phyloP scores from a whole-genome alignment of 92 coral and sea anemone genomes.

The Zoanthus gigantus region DNA sequence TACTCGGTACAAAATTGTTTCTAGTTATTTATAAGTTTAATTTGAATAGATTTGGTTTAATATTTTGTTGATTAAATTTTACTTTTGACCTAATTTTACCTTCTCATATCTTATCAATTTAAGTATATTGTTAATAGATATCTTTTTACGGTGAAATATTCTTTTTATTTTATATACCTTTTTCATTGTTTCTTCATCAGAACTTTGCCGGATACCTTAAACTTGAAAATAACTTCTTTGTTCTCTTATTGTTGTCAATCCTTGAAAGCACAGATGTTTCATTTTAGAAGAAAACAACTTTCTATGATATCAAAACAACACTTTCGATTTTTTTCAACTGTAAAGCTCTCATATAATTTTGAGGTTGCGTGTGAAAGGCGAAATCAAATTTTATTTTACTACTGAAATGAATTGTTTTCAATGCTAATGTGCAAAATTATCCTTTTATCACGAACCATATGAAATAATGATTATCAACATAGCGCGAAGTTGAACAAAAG shows the following conservation, averaged over 20 bases:
- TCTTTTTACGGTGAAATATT: background rate
- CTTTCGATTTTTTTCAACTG: slow-evolving; percentile 8
- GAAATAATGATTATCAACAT: background rate
- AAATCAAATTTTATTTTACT: background rate
- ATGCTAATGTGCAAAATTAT: background rate
- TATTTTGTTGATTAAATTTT: background rate
- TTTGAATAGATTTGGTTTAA: slow-evolving; percentile 1
- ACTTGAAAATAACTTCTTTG: slow-evolving; percentile 10
- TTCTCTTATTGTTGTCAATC: background rate
- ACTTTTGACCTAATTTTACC: background rate
- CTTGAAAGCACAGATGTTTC: slow-evolving; percentile 39
- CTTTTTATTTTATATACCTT: background rate
- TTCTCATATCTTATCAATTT: background rate
- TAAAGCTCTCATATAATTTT: background rate
- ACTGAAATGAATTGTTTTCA: slow-evolving; percentile 5
- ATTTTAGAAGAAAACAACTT: slow-evolving; percentile 16
- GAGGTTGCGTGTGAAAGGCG: slow-evolving; percentile 11
- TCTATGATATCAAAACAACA: slow-evolving; percentile 14
- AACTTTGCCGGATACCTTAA: background rate
- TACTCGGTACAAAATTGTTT: background rate
- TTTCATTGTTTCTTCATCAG: slow-evolving; percentile 34
- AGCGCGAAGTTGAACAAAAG: slow-evolving; percentile 30
- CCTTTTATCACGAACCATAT: background rate
- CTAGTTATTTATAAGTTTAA: background rate
- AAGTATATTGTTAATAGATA: background rate